Evolutionary conservation across 2,797 vertebrate genomes (phyloP).

Genomic region (Thunnus albacares): DNA sequence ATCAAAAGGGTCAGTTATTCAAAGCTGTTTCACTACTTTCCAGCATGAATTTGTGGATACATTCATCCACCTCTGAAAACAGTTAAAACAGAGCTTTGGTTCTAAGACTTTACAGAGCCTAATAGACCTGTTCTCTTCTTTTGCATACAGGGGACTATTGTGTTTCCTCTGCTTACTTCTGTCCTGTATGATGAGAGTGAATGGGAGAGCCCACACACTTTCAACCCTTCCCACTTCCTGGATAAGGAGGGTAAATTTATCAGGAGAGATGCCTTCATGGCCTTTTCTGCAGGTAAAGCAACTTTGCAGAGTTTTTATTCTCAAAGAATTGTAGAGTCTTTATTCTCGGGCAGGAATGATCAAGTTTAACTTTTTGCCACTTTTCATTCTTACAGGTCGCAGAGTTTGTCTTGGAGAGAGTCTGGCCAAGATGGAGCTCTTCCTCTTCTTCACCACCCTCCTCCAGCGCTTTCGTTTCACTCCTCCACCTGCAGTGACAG

Average conservation of each 20-base stretch:
- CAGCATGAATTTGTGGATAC: not conserved
- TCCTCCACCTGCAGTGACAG: conserved; percentile 65
- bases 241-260: conserved; percentile 73
- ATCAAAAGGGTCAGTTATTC: conserved; percentile 67
- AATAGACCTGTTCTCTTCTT: not conserved
- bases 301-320: not conserved
- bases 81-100: not conserved
- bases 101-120: not conserved
- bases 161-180: conserved; percentile 78
- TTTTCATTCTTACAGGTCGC: conserved; percentile 45
- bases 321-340: not conserved
- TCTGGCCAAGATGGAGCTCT: conserved; percentile 76
- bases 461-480: conserved; percentile 74
- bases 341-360: too few relatives aligned
- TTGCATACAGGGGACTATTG: conserved; percentile 68
- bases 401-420: conserved; percentile 70
- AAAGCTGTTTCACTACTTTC: not conserved
- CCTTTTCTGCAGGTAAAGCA: conserved; percentile 81
- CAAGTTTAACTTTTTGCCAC: not conserved
- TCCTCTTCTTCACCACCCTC: conserved; percentile 75
- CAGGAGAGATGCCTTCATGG: conserved; percentile 79
- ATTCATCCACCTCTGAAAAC: not conserved
- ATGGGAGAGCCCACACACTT: conserved; percentile 79
- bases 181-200: conserved; percentile 76
- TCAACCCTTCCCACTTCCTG: conserved; percentile 82